phyloP scores from a whole-genome alignment of 2,113 vertebrate species.

The Apistogramma diplotaenia region DNA sequence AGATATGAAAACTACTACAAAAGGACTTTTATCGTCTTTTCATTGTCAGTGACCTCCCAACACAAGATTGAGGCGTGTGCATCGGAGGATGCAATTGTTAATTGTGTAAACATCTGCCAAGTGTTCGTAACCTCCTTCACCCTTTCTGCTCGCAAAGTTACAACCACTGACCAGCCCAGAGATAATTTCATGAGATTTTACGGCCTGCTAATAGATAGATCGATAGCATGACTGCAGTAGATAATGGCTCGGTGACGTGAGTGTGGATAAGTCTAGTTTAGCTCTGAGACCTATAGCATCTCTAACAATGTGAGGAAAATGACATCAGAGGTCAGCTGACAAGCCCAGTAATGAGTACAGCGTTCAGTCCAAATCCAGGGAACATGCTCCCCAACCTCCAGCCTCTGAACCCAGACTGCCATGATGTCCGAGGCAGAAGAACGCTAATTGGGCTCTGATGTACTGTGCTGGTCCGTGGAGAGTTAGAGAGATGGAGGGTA shows the following conservation, averaged over 20 bases:
- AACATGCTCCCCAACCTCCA: constrained; percentile 52
- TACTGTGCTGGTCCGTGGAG: constrained; percentile 19
- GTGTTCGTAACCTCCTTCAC: constrained; percentile 20
- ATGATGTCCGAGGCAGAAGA: constrained; percentile 24
- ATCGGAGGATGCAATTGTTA: constrained; percentile 24
- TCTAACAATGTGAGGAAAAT: constrained; percentile 61
- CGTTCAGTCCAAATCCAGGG: constrained; percentile 41
- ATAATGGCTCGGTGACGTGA: constrained; percentile 35
- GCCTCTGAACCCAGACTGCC: constrained; percentile 41
- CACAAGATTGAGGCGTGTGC: background rate
- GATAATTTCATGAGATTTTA: constrained; percentile 45
- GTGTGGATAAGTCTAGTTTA: constrained; percentile 11
- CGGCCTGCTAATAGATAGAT: constrained; percentile 45
- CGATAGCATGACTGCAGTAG: constrained; percentile 51
- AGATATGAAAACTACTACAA: constrained; percentile 31
- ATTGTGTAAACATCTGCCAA: constrained; percentile 24
- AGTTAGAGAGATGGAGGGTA: background rate
- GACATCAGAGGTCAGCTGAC: constrained; percentile 61
- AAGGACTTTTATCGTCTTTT: constrained; percentile 12
- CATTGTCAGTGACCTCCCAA: constrained; percentile 1
- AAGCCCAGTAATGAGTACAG: constrained; percentile 68
- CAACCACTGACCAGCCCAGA: constrained; percentile 6
- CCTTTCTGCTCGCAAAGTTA: background rate
- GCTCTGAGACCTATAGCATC: constrained; percentile 17
- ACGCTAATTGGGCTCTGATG: constrained; percentile 63